A percentile compares a stretch with the other conserved stretches of the same genome.
These are phyloP conservation scores for Pycnomerus fuliginosus DNA, from an alignment of 2,888 invertebrate species.

Conservation along the genomic window DNA sequence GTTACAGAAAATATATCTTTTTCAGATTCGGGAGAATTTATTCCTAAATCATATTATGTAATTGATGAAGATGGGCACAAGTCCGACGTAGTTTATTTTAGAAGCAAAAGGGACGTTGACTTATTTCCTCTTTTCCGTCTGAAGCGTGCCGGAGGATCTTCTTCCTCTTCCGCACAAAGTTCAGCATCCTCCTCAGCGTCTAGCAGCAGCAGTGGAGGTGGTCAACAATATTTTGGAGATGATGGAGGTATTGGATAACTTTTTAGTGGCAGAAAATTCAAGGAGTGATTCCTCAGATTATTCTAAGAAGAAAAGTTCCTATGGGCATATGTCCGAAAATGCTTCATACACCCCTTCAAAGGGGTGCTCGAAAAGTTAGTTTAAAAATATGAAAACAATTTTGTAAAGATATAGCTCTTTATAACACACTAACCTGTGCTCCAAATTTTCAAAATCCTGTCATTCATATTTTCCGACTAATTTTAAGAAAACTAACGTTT, in stretches of 20 bases:
- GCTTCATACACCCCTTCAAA: too few relatives aligned
- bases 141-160: constrained; percentile 30
- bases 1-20: constrained; percentile 1
- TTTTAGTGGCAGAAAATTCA: too few relatives aligned
- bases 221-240: not conserved
- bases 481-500: too few relatives aligned
- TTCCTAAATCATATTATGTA: constrained; percentile 61
- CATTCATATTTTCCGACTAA: too few relatives aligned
- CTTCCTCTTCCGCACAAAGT: constrained; percentile 15
- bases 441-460: too few relatives aligned
- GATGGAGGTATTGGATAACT: not conserved
- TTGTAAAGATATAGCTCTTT: too few relatives aligned
- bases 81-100: constrained; percentile 47
- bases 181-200: constrained; percentile 14
- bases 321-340: too few relatives aligned
- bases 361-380: too few relatives aligned
- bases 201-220: constrained; percentile 14
- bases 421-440: too few relatives aligned
- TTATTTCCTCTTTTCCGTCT: constrained; percentile 27
- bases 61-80: constrained; percentile 60
- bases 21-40: constrained; percentile 59
- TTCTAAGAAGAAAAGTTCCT: too few relatives aligned
- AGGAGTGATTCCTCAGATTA: too few relatives aligned
- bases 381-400: too few relatives aligned
- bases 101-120: constrained; percentile 37